A percentile compares a stretch with the other conserved stretches of the same genome.
These are phyloP conservation scores for Oxycera nigricornis DNA, from an alignment of 2,888 invertebrate species.

Conservation along the genomic window DNA sequence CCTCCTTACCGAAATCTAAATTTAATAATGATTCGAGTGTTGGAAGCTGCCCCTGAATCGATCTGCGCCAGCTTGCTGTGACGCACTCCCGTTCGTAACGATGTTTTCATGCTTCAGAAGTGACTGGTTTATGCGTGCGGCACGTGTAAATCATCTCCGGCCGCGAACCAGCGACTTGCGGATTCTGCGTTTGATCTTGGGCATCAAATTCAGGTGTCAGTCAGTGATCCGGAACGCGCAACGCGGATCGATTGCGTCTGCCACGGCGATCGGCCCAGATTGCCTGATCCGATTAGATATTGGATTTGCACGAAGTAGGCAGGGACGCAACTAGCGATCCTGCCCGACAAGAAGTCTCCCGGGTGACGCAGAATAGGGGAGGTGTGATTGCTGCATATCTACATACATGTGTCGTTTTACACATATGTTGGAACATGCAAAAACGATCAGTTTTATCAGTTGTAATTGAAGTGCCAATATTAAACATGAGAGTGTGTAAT, in stretches of 20 bases:
- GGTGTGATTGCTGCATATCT: too few relatives aligned
- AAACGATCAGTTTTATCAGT: background rate
- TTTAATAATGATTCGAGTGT: too few relatives aligned
- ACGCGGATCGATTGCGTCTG: background rate
- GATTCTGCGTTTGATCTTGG: conserved; percentile 13
- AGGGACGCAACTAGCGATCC: too few relatives aligned
- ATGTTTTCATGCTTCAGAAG: conserved; percentile 4
- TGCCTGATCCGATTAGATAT: too few relatives aligned
- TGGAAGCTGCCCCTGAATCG: too few relatives aligned
- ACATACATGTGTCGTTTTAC: too few relatives aligned
- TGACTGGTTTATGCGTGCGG: conserved; percentile 18
- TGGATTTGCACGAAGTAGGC: too few relatives aligned
- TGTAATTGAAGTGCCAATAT: conserved; percentile 4
- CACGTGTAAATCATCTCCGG: conserved; percentile 23
- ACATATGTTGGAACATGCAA: too few relatives aligned
- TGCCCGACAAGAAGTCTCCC: too few relatives aligned
- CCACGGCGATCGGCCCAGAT: background rate
- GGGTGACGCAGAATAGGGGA: too few relatives aligned
- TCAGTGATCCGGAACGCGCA: background rate
- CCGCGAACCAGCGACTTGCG: conserved; percentile 15
- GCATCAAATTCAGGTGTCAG: background rate
- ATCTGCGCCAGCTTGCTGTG: background rate
- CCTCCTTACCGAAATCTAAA: too few relatives aligned
- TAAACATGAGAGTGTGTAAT: conserved; percentile 6
- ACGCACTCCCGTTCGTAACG: background rate